Evolutionary conservation across 2,888 invertebrate genomes (phyloP).

Genomic region (Cyaniris semiargus): DNA sequence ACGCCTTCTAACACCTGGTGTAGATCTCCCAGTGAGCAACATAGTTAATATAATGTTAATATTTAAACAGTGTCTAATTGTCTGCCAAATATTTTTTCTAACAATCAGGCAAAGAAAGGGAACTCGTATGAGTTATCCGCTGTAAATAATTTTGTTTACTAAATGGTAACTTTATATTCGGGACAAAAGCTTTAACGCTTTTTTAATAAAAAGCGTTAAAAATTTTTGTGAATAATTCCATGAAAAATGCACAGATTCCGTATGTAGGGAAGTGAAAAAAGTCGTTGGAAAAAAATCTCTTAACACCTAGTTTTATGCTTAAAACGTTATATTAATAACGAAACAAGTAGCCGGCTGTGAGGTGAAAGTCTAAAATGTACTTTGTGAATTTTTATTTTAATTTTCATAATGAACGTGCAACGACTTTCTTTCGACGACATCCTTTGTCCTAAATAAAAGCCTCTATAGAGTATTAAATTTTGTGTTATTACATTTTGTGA

Average conservation of each 20-base stretch:
- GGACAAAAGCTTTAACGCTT: too few species aligned
- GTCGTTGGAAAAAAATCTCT: not conserved
- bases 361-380: conserved; percentile 14
- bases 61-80: not conserved
- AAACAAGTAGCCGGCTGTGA: not conserved
- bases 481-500: not conserved
- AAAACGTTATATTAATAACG: not conserved
- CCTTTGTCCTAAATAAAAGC: conserved; percentile 21
- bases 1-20: conserved; percentile 49
- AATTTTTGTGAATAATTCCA: too few species aligned
- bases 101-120: too few species aligned
- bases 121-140: too few species aligned
- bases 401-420: conserved; percentile 14
- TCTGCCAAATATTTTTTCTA: too few species aligned
- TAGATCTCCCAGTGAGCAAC: conserved; percentile 48
- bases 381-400: not conserved
- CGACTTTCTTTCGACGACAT: conserved; percentile 18
- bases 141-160: too few species aligned
- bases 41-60: not conserved
- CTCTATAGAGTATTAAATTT: not conserved
- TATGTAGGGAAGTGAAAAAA: not conserved
- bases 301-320: not conserved
- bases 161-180: not conserved
- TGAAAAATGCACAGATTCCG: not conserved
- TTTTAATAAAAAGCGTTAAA: too few species aligned